Base-by-base conservation (phyloP, 2,888 invertebrate genomes). In the Neoscelio sp. region DNA sequence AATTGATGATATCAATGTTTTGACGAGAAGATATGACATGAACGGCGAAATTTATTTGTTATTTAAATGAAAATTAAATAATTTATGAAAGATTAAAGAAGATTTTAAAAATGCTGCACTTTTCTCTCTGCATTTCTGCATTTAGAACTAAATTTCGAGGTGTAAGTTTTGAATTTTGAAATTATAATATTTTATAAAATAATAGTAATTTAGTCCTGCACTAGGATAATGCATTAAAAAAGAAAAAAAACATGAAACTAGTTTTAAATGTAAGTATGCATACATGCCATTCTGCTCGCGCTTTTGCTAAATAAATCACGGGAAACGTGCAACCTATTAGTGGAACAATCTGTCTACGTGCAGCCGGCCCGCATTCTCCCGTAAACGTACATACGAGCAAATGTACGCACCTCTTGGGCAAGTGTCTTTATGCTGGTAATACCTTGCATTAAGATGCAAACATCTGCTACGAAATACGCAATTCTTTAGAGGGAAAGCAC, bases 291-390 rank as follows among this genome's bases (percentile, higher is more conserved):
- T 28, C 40, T 17, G 2, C 10, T 48, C 2, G 15, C 5, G 35
- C 35, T 48, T n/a, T 26, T 44, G 17, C 48, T 35, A 23, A 35
- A 65, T 65, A 65, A 65, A 65, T 65, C 50, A 50, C 33, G 6
- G 2, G 48, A 40, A 65, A 65, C 38, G 65, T 50, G 52, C 65
- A 26, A 50, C 40, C 50, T 28, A 65, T 65, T 65, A 65, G 65
- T 50, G 50, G 42, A 65, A 65, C 50, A 65, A 28, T 52, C 42
- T 54, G 54, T 54, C 42, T 42, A 54, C 54, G 54, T 42, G 52
- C 40, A 42, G 52, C 50, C 65, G 12, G 52, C 65, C 20, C 20
- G 30, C 30, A 54, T 65, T 52, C 52, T 65, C 28, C 52, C 52
- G 17, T 48, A 40, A 56, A 26, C n/a, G 56, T 40, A 26, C 13